Evolutionary conservation across 2,888 invertebrate species (phyloP).

Genomic region (Marasmarcha lunaedactyla): DNA sequence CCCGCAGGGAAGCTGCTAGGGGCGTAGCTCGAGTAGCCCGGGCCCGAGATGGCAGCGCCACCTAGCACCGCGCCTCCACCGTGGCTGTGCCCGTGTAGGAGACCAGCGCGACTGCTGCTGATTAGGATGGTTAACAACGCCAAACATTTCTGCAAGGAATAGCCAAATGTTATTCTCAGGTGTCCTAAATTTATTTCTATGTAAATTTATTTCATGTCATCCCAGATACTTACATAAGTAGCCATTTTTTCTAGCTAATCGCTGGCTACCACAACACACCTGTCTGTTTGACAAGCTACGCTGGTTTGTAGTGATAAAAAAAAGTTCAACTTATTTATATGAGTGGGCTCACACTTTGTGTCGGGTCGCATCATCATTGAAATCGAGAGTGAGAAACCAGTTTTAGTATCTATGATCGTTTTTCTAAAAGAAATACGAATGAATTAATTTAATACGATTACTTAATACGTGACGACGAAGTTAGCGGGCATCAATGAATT

Average conservation of each 20-base stretch:
- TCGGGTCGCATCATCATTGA: conserved; percentile 29
- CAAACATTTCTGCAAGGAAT: conserved; percentile 47
- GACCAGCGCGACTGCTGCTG: conserved; percentile 44
- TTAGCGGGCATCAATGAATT: conserved; percentile 23
- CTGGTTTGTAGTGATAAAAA: conserved; percentile 48
- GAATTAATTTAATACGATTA: conserved; percentile 48
- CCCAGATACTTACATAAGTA: conserved; percentile 50
- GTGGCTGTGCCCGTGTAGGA: conserved; percentile 34
- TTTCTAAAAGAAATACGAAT: conserved; percentile 49
- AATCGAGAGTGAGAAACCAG: conserved; percentile 42
- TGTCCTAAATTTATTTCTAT: too few relatives aligned
- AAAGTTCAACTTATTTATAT: conserved; percentile 57
- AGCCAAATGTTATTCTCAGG: conserved; percentile 10
- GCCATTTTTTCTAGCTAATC: conserved; percentile 65
- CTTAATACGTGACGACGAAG: conserved; percentile 33
- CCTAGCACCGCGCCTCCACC: not conserved
- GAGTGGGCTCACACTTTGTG: conserved; percentile 19
- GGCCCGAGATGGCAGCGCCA: not conserved
- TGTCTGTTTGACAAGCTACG: conserved; percentile 49
- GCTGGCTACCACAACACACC: conserved; percentile 49
- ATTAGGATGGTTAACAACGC: conserved; percentile 52
- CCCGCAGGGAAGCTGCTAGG: conserved; percentile 56
- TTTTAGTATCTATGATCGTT: conserved; percentile 42
- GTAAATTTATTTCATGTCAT: not conserved
- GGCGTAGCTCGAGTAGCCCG: conserved; percentile 35